These are phyloP conservation scores for Radopholus similis DNA, from an alignment of 1,140 invertebrate species.

Conservation along the genomic window DNA sequence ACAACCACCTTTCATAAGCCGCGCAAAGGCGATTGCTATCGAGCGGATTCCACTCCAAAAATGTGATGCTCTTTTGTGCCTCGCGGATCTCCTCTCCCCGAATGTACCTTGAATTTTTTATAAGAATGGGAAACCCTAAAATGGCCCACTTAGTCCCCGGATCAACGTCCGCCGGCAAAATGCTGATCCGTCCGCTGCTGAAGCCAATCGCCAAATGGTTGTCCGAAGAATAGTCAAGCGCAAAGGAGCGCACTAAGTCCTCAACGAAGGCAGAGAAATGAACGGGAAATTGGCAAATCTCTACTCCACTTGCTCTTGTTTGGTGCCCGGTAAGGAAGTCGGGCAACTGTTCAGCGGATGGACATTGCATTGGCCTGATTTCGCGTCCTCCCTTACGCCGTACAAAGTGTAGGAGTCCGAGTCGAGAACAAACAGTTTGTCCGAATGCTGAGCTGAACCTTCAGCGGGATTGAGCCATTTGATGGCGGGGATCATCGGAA, in stretches of 20 bases:
- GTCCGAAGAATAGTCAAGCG: constrained; percentile 12
- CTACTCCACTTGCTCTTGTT: constrained; percentile 24
- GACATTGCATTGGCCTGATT: background rate
- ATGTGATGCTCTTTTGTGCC: constrained; percentile 20
- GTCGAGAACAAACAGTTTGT: constrained; percentile 19
- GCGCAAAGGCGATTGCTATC: constrained; percentile 19
- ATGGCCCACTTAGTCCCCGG: background rate
- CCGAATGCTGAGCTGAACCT: background rate
- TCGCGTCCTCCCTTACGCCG: background rate
- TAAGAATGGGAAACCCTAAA: no score
- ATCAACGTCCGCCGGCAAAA: constrained; percentile 8
- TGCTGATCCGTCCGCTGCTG: constrained; percentile 17
- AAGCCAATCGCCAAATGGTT: constrained; percentile 25
- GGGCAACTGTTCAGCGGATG: background rate
- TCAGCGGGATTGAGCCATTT: constrained; percentile 14
- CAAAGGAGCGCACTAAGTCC: constrained; percentile 15
- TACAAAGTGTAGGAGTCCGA: constrained; percentile 16
- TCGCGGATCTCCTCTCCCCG: constrained; percentile 24
- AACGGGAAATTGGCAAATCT: background rate
- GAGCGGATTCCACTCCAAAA: constrained; percentile 15
- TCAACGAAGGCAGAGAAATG: background rate
- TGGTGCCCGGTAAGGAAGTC: background rate
- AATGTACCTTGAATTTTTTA: constrained; percentile 2
- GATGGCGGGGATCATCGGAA: constrained; percentile 1
- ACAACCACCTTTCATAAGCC: constrained; percentile 28